Percentiles rank a stretch among this genome's conserved stretches.
Evolutionary conservation across 2,888 invertebrate genomes (phyloP).

Genomic region (Galeopsomyia nigrocyanea): DNA sequence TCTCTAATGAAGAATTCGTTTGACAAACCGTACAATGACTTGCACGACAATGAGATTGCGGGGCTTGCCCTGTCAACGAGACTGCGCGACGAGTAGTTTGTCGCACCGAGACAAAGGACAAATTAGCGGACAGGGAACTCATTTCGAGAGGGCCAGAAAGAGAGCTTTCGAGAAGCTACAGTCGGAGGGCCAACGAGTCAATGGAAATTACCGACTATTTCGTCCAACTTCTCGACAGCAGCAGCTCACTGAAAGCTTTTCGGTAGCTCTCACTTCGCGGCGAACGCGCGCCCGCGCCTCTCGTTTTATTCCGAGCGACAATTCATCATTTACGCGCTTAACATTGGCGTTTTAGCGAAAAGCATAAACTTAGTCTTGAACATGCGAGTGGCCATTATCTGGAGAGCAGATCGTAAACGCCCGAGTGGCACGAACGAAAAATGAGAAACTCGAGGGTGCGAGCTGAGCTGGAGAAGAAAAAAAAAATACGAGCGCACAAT

Average conservation of each 20-base stretch:
- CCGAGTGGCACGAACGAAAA: background rate
- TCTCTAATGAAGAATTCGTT: slow-evolving; percentile 33
- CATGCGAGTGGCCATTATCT: no score
- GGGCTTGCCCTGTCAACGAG: background rate
- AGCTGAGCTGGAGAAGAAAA: background rate
- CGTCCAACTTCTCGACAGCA: no score
- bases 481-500: slow-evolving; percentile 2
- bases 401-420: slow-evolving; percentile 5
- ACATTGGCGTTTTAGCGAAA: no score
- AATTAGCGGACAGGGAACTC: slow-evolving; percentile 15
- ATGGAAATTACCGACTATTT: no score
- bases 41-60: background rate
- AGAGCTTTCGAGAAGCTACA: no score
- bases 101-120: slow-evolving; percentile 23
- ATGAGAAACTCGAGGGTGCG: background rate
- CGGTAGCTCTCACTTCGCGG: no score
- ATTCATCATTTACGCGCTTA: no score
- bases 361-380: no score
- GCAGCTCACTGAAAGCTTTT: no score
- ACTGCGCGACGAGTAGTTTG: background rate
- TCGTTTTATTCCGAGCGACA: no score
- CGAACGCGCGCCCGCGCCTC: no score
- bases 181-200: no score
- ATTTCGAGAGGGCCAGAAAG: background rate
- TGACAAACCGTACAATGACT: slow-evolving; percentile 8